Conservation (phyloP, 2,888 invertebrate genomes). For the Aleiodes alternator region DNA sequence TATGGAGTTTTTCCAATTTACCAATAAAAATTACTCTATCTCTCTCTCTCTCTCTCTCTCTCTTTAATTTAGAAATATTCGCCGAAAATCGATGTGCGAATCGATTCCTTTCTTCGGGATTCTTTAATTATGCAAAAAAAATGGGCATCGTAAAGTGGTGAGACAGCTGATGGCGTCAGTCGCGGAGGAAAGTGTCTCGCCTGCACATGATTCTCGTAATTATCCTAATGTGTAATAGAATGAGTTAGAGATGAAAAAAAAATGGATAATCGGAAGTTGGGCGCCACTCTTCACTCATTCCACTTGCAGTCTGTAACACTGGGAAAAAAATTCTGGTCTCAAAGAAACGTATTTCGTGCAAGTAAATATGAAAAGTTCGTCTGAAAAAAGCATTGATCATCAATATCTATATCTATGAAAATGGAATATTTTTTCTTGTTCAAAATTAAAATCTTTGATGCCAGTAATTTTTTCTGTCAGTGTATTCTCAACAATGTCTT, state of each 20-base stretch:
- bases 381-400: too few species aligned
- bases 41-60: too few species aligned
- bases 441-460: too few species aligned
- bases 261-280: constrained; percentile 18
- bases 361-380: too few species aligned
- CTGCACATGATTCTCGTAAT: constrained; percentile 51
- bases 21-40: not conserved
- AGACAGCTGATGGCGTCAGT: constrained; percentile 46
- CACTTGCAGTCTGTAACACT: not conserved
- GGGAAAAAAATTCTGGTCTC: too few species aligned
- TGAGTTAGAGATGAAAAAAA: constrained; percentile 2
- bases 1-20: too few species aligned
- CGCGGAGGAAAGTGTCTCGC: constrained; percentile 54
- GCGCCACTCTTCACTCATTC: constrained; percentile 4
- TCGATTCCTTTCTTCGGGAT: not conserved
- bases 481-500: not conserved
- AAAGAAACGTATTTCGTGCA: too few species aligned
- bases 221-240: constrained; percentile 24
- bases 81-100: not conserved
- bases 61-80: too few species aligned
- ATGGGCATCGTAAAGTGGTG: constrained; percentile 23
- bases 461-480: too few species aligned
- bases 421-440: too few species aligned
- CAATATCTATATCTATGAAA: too few species aligned
- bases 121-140: constrained; percentile 23